Base-by-base conservation (phyloP, 1,140 invertebrate species). In the Sycobia sp. region DNA sequence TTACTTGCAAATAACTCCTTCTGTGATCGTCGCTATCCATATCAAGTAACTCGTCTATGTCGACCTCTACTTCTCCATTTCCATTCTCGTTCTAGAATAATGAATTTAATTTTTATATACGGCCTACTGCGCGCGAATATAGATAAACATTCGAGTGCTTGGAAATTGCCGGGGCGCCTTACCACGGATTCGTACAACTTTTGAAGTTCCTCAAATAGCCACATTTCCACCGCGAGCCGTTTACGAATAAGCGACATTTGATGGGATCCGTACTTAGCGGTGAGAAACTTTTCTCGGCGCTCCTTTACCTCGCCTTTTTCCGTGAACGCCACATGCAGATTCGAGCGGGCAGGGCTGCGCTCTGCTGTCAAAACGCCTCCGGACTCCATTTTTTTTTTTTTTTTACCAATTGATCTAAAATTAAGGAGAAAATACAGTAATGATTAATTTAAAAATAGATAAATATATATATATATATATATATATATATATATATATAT, bases 211-310 rank as follows among this genome's bases (percentile, higher is more conserved):
- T 97, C 95, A 79, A 95, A 97, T 41, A 98, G 87, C 95, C 95
- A 97, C 92, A 97, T 96, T 82, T 98, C 96, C 10, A 97, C 95
- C 11, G 91, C 90, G 59, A 97, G 84, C 75, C 95, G 84, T 82
- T 97, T 97, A 68, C 95, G 87, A 72, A 98, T 98, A 65, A 97
- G 87, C 72, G 90, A 93, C 95, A 97, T 98, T 84, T 97, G 95
- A 84, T 97, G 95, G 66, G 91, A 91, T 57, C 95, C 95, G 75
- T 97, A 98, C 79, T 97, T 97, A 65, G 95, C 95, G 32, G 95
- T 97, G 63, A 97, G 87, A 82, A 97, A 97, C 82, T 96, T 96
- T 80, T 96, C 93, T 34, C 92, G 83, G 18, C 91, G 86, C 76
- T 94, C 91, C 77, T 93, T 93, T 20, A 94, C 89, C 82, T 91